Evolutionary conservation across 2,113 vertebrate genomes (phyloP).

Genomic region (Thunnus thynnus): DNA sequence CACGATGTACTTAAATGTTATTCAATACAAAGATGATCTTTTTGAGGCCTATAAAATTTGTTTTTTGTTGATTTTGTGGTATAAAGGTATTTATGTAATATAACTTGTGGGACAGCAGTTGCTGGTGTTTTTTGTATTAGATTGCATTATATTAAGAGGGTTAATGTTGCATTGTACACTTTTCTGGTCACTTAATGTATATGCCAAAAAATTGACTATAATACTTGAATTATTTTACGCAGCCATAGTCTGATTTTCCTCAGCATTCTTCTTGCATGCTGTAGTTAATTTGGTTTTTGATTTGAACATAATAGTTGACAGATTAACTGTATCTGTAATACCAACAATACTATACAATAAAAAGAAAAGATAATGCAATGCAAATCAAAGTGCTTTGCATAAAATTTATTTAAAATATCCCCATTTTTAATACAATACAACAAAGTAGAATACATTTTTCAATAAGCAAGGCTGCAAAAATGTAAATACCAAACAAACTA

Average conservation of each 20-base stretch:
- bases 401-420: background rate
- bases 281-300: too few relatives aligned
- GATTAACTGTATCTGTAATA: too few relatives aligned
- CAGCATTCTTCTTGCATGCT: too few relatives aligned
- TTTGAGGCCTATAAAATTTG: background rate
- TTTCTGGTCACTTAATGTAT: background rate
- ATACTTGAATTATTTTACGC: too few relatives aligned
- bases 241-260: too few relatives aligned
- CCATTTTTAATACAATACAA: background rate
- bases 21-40: background rate
- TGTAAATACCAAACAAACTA: background rate
- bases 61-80: background rate
- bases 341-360: too few relatives aligned
- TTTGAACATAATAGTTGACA: too few relatives aligned
- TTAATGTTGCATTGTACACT: background rate
- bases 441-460: background rate
- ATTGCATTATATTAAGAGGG: background rate
- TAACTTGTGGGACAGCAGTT: too few relatives aligned
- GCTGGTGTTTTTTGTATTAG: background rate
- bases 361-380: too few relatives aligned
- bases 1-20: background rate
- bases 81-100: background rate
- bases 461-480: background rate
- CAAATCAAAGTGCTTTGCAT: background rate
- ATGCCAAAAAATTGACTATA: background rate